Percentiles rank a stretch among this genome's conserved stretches.
Conservation (phyloP, 1,140 invertebrate genomes). For the Drosophila seguyi region DNA sequence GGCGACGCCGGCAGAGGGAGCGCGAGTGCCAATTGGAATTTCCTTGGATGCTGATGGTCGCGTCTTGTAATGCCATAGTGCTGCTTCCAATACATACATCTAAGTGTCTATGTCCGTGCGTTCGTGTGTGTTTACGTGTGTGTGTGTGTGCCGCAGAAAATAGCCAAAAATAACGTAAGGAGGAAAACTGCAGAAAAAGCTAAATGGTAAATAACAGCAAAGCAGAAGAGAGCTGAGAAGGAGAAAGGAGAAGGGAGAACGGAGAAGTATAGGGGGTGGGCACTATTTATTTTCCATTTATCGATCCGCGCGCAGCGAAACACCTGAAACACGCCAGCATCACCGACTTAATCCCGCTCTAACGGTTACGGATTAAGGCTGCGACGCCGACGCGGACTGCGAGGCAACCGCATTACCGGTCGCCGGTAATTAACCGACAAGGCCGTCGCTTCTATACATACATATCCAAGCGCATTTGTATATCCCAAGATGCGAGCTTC, state of each 20-base stretch:
- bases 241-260: not conserved
- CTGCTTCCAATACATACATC: slow-evolving; percentile 15
- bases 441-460: slow-evolving; percentile 29
- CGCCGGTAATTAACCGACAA: slow-evolving; percentile 54
- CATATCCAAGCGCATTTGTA: slow-evolving; percentile 6
- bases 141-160: slow-evolving; percentile 13
- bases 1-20: slow-evolving; percentile 7
- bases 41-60: slow-evolving; percentile 52
- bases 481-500: slow-evolving; percentile 8
- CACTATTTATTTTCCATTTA: slow-evolving; percentile 30
- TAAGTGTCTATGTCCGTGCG: slow-evolving; percentile 8
- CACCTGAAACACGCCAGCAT: slow-evolving; percentile 28
- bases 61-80: slow-evolving; percentile 39
- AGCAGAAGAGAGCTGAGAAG: slow-evolving; percentile 10
- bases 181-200: slow-evolving; percentile 26
- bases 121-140: not conserved
- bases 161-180: slow-evolving; percentile 12
- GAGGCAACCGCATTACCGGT: slow-evolving; percentile 42
- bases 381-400: slow-evolving; percentile 39
- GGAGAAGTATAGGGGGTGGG: not conserved
- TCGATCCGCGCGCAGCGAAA: slow-evolving; percentile 23
- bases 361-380: slow-evolving; percentile 50
- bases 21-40: slow-evolving; percentile 32
- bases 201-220: slow-evolving; percentile 35
- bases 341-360: slow-evolving; percentile 42